Percentiles rank a stretch among this genome's conserved stretches.
Evolutionary conservation across 2,797 vertebrate genomes (phyloP).

Genomic region (Syngnathus acus): DNA sequence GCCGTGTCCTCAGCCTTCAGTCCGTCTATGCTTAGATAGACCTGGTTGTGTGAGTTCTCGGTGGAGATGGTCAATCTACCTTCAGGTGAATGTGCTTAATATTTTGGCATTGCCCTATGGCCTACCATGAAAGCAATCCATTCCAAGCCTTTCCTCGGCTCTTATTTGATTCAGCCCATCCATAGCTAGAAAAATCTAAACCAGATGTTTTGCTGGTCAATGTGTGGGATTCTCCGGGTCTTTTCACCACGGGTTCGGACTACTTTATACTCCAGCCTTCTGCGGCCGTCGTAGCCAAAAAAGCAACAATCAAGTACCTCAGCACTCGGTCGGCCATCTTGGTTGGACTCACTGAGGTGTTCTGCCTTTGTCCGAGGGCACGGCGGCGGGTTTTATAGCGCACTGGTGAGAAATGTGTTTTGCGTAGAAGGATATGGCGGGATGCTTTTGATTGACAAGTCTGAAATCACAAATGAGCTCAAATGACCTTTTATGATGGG

Average conservation of each 20-base stretch:
- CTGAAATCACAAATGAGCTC: no score
- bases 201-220: background rate
- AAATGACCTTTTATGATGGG: no score
- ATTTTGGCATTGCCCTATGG: no score
- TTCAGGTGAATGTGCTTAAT: background rate
- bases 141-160: slow-evolving; percentile 8
- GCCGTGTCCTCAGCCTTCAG: slow-evolving; percentile 28
- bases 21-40: slow-evolving; percentile 9
- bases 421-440: background rate
- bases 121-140: slow-evolving; percentile 8
- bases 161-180: background rate
- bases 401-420: background rate
- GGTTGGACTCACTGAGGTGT: background rate
- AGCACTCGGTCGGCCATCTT: background rate
- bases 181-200: no score
- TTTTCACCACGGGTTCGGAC: background rate
- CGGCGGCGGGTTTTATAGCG: background rate
- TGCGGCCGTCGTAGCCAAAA: background rate
- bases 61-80: background rate
- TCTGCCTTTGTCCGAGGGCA: background rate
- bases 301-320: background rate
- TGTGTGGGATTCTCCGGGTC: background rate
- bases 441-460: background rate
- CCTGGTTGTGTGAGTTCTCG: slow-evolving; percentile 4
- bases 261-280: background rate